Base-by-base conservation (phyloP, 1,140 invertebrate genomes). In the Cotesia glomerata region DNA sequence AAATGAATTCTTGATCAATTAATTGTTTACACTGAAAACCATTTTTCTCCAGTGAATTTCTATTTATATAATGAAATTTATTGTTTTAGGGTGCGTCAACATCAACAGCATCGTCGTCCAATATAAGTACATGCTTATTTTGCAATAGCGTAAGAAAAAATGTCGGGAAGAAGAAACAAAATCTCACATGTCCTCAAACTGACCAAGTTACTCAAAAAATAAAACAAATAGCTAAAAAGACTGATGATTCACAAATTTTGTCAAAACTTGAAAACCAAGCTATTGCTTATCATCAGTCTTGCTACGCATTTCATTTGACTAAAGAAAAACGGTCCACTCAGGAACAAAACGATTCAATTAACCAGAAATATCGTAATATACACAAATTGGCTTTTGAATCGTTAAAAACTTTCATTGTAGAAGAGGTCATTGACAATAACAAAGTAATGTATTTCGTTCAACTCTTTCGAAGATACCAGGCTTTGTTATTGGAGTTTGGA, bases 401-500 rank as follows among this genome's bases (percentile, higher is more conserved):
- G 3, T 9, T 72, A 26, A 32, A 2, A 63, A 49, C 69, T 62
- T 77, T 79, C 49, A 75, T 77, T 65, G 49, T 18, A 16, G 63
- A n/a, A 54, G 74, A 78, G 74, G 73, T 78, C 56, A 76, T 78
- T 59, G 61, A 78, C 0, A 78, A 77, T 34, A 74, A 76, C 58
- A 59, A 76, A 14, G 71, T 75, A 32, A 71, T 75, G 69, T 75
- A 76, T 71, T 77, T 77, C 2, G 61, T 71, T 54, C 72, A 78
- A 65, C 70, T 78, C 74, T 77, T 78, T 66, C 69, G 54, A 71
- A 71, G 75, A 75, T 75, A 78, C 71, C 72, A 76, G 75, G 73
- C 75, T 76, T 73, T 76, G 39, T 56, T 76, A 36, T 73, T 76
- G 58, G 76, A 76, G 69, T 78, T 75, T 49, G 69, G 73, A 66